Conservation (phyloP, 2,888 invertebrate species). For the Hipparchia sbordonii region DNA sequence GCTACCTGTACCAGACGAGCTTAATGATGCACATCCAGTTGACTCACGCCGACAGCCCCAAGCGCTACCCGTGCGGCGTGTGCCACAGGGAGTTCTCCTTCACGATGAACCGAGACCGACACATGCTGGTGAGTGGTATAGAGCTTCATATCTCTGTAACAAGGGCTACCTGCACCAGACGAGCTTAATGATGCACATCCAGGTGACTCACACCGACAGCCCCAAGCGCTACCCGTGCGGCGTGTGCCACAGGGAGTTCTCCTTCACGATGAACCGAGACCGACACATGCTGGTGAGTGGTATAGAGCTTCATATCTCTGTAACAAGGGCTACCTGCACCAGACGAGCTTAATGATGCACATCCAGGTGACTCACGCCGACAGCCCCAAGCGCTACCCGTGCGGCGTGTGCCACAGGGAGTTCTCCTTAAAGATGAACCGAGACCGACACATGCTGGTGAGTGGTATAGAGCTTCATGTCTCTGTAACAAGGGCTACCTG, state of each 20-base stretch:
- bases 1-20: neutral
- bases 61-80: neutral
- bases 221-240: neutral
- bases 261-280: neutral
- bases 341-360: no score
- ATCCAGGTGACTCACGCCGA: neutral
- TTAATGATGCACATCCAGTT: no score
- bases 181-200: no score
- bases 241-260: neutral
- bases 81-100: neutral
- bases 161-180: neutral
- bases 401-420: neutral
- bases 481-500: no score
- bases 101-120: neutral
- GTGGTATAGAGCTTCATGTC: no score
- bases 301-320: neutral
- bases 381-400: neutral
- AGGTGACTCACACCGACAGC: neutral
- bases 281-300: neutral
- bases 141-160: neutral
- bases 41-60: neutral
- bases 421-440: neutral
- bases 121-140: neutral
- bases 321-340: neutral
- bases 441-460: neutral